Evolutionary conservation across 2,797 vertebrate species (phyloP).

Genomic region (Brachyrhaphis roseni): DNA sequence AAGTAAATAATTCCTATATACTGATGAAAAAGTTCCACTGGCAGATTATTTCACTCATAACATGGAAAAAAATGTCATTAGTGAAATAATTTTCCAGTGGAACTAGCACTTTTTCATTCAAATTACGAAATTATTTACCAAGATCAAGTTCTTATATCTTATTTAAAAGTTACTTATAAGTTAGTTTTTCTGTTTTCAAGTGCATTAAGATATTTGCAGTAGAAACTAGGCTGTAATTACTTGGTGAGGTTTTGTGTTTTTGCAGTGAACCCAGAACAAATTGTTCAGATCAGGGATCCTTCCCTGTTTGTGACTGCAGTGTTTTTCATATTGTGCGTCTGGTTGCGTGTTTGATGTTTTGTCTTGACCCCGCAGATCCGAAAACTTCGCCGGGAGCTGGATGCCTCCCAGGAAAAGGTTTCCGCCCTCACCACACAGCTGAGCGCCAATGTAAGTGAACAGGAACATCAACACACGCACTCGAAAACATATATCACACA

Average conservation of each 20-base stretch:
- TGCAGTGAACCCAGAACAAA: conserved; percentile 15
- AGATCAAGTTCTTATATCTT: too few relatives aligned
- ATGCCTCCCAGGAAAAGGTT: conserved; percentile 97
- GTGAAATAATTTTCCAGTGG: too few relatives aligned
- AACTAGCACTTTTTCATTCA: conserved; percentile 20
- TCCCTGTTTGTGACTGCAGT: conserved; percentile 32
- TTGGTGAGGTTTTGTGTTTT: conserved; percentile 17
- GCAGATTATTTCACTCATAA: too few relatives aligned
- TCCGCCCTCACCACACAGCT: conserved; percentile 96
- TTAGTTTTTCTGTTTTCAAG: too few relatives aligned
- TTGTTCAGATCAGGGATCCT: conserved; percentile 46
- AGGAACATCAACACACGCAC: neutral
- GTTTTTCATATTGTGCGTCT: conserved; percentile 9
- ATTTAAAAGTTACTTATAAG: too few relatives aligned
- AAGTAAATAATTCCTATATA: too few relatives aligned
- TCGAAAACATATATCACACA: neutral
- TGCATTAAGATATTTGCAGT: too few relatives aligned
- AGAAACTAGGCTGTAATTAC: too few relatives aligned
- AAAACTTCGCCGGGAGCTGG: conserved; percentile 93
- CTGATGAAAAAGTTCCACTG: too few relatives aligned
- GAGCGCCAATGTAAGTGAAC: conserved; percentile 91
- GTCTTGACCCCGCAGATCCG: conserved; percentile 84
- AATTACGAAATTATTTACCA: too few relatives aligned
- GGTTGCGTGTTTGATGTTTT: conserved; percentile 2
- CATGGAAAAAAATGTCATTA: too few relatives aligned